Conservation (phyloP, 2,888 invertebrate species). For the Eustalomyia histrio region DNA sequence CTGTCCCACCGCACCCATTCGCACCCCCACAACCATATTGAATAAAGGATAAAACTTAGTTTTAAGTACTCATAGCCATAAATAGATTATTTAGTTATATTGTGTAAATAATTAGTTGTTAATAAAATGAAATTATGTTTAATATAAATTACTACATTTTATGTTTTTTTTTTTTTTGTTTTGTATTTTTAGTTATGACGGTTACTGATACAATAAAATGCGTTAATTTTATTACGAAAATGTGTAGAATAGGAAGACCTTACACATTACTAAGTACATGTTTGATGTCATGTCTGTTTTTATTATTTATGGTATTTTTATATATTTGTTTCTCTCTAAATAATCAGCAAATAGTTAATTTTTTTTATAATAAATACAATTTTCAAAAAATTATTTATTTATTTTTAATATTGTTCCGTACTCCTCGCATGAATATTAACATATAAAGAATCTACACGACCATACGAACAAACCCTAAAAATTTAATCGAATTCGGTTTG, state of each 20-base stretch:
- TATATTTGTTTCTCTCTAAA: not conserved
- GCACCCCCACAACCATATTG: not conserved
- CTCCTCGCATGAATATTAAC: no score
- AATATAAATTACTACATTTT: slow-evolving; percentile 13
- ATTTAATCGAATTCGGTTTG: no score
- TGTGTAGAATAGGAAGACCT: slow-evolving; percentile 33
- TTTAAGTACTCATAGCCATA: slow-evolving; percentile 9
- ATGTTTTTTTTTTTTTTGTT: slow-evolving; percentile 35
- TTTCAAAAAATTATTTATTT: slow-evolving; percentile 10
- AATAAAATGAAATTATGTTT: slow-evolving; percentile 21
- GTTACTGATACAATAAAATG: slow-evolving; percentile 50
- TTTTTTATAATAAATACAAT: slow-evolving; percentile 1
- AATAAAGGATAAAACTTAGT: not conserved
- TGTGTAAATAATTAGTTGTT: not conserved
- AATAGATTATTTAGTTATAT: slow-evolving; percentile 4
- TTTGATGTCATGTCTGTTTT: not conserved
- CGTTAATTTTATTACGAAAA: slow-evolving; percentile 37
- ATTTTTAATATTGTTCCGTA: slow-evolving; percentile 1
- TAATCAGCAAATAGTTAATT: not conserved
- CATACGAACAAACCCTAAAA: no score
- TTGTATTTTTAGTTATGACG: slow-evolving; percentile 54
- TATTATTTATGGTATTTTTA: not conserved
- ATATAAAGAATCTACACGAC: no score
- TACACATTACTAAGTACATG: slow-evolving; percentile 31
- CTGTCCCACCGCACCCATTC: no score